A percentile compares a stretch with the other conserved stretches of the same genome.
phyloP scores from a whole-genome alignment of 2,888 invertebrate species.

The Tridacna crocea region DNA sequence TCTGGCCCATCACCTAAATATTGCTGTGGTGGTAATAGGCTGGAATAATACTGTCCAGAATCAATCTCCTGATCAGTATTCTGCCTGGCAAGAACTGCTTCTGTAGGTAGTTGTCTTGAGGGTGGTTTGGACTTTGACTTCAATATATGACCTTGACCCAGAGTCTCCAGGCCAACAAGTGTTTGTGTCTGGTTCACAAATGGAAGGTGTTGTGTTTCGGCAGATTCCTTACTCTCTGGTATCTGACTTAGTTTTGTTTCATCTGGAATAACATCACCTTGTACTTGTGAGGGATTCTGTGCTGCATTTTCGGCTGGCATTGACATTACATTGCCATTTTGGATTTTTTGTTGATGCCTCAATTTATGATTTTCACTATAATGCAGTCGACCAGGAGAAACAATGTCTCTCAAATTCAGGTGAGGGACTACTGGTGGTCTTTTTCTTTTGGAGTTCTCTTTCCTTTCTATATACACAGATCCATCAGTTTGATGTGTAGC shows the following conservation, averaged over 20 bases:
- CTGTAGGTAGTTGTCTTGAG: slow-evolving; percentile 9
- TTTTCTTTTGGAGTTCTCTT: neutral
- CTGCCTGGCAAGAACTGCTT: neutral
- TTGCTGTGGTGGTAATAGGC: neutral
- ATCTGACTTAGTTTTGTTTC: neutral
- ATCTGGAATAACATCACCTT: neutral
- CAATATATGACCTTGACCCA: slow-evolving; percentile 3
- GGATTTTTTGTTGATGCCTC: neutral
- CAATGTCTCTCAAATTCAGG: slow-evolving; percentile 58
- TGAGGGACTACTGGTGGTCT: slow-evolving; percentile 53
- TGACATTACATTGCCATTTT: neutral
- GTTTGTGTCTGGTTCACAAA: slow-evolving; percentile 11
- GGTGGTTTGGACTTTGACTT: slow-evolving; percentile 22
- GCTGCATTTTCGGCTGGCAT: neutral
- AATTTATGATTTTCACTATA: slow-evolving; percentile 28
- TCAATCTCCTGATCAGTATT: neutral
- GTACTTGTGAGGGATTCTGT: neutral
- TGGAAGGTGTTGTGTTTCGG: neutral
- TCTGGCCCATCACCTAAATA: neutral
- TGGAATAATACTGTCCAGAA: neutral
- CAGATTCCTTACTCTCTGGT: neutral
- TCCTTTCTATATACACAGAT: slow-evolving; percentile 35
- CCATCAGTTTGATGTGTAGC: slow-evolving; percentile 56
- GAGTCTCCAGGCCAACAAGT: slow-evolving; percentile 10
- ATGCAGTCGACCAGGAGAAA: slow-evolving; percentile 6